Evolutionary conservation across 1,140 invertebrate genomes (phyloP).

Genomic region (Achroia grisella): DNA sequence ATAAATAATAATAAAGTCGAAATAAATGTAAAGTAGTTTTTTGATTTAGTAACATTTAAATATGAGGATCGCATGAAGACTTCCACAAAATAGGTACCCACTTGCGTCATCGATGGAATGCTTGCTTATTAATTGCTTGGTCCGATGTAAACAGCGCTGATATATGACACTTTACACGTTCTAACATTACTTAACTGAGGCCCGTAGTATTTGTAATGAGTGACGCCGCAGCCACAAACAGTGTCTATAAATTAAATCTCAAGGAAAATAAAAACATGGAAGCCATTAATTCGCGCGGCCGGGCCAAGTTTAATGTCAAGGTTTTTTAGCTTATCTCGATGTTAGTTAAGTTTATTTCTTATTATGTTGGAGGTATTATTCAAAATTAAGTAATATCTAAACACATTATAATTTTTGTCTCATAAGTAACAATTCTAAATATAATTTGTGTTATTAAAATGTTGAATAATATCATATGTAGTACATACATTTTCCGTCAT

Average conservation of each 20-base stretch:
- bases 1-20: too few relatives aligned
- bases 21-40: background rate
- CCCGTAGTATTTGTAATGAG: constrained; percentile 64
- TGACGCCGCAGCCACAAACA: constrained; percentile 53
- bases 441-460: too few relatives aligned
- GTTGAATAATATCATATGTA: too few relatives aligned
- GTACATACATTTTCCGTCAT: too few relatives aligned
- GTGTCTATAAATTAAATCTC: constrained; percentile 71
- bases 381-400: constrained; percentile 45
- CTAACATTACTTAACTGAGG: constrained; percentile 58
- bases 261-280: constrained; percentile 73
- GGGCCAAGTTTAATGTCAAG: constrained; percentile 73
- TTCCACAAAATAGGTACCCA: constrained; percentile 13
- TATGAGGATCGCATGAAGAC: constrained; percentile 7
- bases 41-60: constrained; percentile 6
- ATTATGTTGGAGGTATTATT: constrained; percentile 52
- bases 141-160: constrained; percentile 57
- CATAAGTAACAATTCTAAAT: background rate
- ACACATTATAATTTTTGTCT: constrained; percentile 18
- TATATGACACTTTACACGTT: constrained; percentile 68
- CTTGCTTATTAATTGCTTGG: constrained; percentile 42
- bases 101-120: constrained; percentile 45
- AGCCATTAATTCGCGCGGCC: constrained; percentile 71
- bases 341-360: constrained; percentile 68
- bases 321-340: constrained; percentile 68